Conservation (phyloP, 2,888 invertebrate genomes). For the Drosophila putrida region DNA sequence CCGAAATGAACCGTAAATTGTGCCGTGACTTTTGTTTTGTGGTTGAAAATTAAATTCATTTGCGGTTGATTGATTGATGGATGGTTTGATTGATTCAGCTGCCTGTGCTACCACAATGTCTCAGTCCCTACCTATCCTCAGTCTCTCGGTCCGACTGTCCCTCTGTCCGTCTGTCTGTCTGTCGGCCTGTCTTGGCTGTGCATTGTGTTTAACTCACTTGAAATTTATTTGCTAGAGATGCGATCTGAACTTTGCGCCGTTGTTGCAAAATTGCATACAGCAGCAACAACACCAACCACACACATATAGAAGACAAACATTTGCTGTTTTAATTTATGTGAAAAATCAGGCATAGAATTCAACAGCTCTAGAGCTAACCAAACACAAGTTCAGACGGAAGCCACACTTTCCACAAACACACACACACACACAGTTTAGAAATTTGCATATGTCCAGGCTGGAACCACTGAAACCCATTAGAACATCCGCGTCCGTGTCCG, state of each 20-base stretch:
- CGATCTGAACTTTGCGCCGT: conserved; percentile 73
- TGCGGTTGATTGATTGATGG: conserved; percentile 75
- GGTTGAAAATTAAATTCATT: conserved; percentile 72
- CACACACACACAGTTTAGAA: conserved; percentile 9
- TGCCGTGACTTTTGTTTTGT: conserved; percentile 56
- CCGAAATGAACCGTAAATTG: conserved; percentile 56
- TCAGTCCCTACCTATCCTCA: conserved; percentile 18
- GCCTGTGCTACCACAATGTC: conserved; percentile 14
- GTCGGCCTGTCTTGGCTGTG: conserved; percentile 48
- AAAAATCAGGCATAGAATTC: conserved; percentile 53
- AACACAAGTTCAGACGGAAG: conserved; percentile 40
- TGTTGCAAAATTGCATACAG: conserved; percentile 58
- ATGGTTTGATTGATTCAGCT: conserved; percentile 76
- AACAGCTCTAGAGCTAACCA: conserved; percentile 27
- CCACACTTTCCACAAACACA: conserved; percentile 32
- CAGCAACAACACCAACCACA: conserved; percentile 18
- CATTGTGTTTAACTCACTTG: conserved; percentile 71
- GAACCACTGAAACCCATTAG: conserved; percentile 32
- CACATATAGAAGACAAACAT: conserved; percentile 53
- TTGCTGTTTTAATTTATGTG: conserved; percentile 71
- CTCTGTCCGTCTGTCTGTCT: conserved; percentile 31
- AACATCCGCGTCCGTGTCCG: conserved; percentile 20
- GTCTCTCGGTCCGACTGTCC: conserved; percentile 9
- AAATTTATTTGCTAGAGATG: conserved; percentile 75
- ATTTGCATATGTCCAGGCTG: conserved; percentile 49